Evolutionary conservation across 2,797 vertebrate species (phyloP), one percentile per base, ranked within the genome.

Genomic region (Hydrocynus forskahlii): DNA sequence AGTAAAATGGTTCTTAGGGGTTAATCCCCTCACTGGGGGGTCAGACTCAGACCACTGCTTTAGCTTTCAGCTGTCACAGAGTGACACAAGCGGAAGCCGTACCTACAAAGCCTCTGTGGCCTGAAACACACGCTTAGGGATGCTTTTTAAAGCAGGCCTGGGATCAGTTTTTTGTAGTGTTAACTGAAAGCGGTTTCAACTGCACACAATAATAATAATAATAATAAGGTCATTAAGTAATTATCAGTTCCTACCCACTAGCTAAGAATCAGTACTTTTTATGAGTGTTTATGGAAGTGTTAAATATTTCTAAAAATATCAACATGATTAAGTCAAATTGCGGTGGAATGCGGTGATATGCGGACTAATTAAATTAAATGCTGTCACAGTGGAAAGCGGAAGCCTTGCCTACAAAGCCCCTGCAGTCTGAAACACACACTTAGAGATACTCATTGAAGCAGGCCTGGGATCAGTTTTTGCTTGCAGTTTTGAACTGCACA

Each of bases 1-100:
- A 70, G 48, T 79, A 62, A 54, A 79, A 64, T 23, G 35, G 23
- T 48, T 75, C 72, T 75, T 35, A 70, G 16, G 62, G 78, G 78
- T 80, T 78, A 77, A 84, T 84, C 78, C 71, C 23, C 67, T 72
- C 48, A 59, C 45, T 64, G 60, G 78, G 5, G 16, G 21, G 69
- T 78, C 64, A 70, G n/a, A 67, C n/a, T 81, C 43, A 57, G 17
- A 75, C 59, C 59, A 19, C 9, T 73, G 73, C 66, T 63, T 71
- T 25, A 23, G 64, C 55, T 64, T 38, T 83, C 72, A 79, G 25
- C 72, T 60, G 55, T 75, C 72, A 60, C 72, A 60, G 72, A 45
- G 55, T 60, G 38, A 43, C 72, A 73, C 10, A 25, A 52, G 38
- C 50, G 63, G 12, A 14, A 10, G 38, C 23, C 19, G 66, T 35